Evolutionary conservation across 2,888 invertebrate genomes (phyloP).

Genomic region (Noctuana brunneofusca): DNA sequence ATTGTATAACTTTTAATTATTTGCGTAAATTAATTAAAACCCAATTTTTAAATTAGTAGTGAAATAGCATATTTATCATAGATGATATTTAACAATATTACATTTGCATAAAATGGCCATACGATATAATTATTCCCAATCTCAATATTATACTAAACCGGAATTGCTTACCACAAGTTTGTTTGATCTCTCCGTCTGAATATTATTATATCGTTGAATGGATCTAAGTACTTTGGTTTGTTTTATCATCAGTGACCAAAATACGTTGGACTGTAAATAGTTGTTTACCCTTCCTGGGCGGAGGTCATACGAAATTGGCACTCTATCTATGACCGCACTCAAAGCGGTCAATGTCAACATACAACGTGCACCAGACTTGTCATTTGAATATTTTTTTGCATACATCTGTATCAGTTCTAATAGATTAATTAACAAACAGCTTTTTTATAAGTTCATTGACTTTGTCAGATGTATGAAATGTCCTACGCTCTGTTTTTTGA

Average conservation of each 20-base stretch:
- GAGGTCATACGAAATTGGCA: slow-evolving; percentile 27
- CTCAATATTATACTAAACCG: slow-evolving; percentile 28
- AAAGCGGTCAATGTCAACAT: slow-evolving; percentile 53
- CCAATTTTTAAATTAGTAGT: slow-evolving; percentile 5
- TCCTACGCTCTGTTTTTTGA: slow-evolving; percentile 28
- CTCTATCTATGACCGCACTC: slow-evolving; percentile 41
- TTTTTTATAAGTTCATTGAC: slow-evolving; percentile 49
- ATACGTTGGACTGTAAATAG: neutral
- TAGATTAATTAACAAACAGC: slow-evolving; percentile 51
- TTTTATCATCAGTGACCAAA: slow-evolving; percentile 6
- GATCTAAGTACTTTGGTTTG: slow-evolving; percentile 16
- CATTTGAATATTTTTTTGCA: slow-evolving; percentile 53
- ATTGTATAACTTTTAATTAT: slow-evolving; percentile 11
- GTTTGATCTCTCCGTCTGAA: slow-evolving; percentile 3
- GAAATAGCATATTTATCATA: slow-evolving; percentile 22
- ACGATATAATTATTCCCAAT: slow-evolving; percentile 29
- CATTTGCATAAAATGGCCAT: slow-evolving; percentile 28
- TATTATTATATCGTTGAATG: neutral
- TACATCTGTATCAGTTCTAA: slow-evolving; percentile 44
- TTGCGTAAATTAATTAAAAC: slow-evolving; percentile 17
- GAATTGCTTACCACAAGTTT: slow-evolving; percentile 17
- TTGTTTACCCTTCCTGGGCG: neutral
- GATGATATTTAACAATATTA: slow-evolving; percentile 25
- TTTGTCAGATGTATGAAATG: slow-evolving; percentile 37
- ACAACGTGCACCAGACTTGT: slow-evolving; percentile 51